Percentiles rank a stretch among this genome's conserved stretches.
These are phyloP conservation scores for Phrynosoma blainvillii DNA, from an alignment of 2,113 vertebrate genomes.

Conservation along the genomic window DNA sequence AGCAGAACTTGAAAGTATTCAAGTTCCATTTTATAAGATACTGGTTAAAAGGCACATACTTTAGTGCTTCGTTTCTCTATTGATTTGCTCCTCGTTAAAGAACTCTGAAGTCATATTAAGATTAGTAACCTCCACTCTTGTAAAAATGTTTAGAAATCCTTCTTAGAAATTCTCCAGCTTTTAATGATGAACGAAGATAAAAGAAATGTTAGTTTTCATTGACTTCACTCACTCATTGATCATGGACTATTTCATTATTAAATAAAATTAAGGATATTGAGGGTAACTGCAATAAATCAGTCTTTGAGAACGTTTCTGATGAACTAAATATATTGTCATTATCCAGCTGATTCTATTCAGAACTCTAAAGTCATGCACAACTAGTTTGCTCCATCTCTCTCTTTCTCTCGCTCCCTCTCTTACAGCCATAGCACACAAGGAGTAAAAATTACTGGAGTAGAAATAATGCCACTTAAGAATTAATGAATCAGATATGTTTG, in stretches of 20 bases:
- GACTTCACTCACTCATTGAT: slow-evolving; percentile 61
- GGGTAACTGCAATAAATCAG: slow-evolving; percentile 52
- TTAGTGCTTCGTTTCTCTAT: slow-evolving; percentile 65
- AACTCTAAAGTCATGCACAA: slow-evolving; percentile 17
- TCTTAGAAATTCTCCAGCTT: slow-evolving; percentile 62
- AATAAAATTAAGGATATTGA: slow-evolving; percentile 61
- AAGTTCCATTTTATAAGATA: slow-evolving; percentile 55
- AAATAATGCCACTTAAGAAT: slow-evolving; percentile 77
- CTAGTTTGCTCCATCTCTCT: slow-evolving; percentile 9
- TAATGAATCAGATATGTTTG: slow-evolving; percentile 78
- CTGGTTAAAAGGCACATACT: slow-evolving; percentile 62
- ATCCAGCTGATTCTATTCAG: slow-evolving; percentile 43
- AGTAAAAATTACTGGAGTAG: slow-evolving; percentile 68
- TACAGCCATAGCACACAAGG: slow-evolving; percentile 45
- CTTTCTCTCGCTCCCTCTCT: background rate
- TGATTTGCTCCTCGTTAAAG: slow-evolving; percentile 66
- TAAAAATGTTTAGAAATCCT: slow-evolving; percentile 69
- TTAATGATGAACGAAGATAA: slow-evolving; percentile 65
- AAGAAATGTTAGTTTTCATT: slow-evolving; percentile 41
- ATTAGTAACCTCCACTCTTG: slow-evolving; percentile 67
- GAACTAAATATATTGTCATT: slow-evolving; percentile 49
- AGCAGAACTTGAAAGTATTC: too few relatives aligned
- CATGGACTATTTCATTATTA: slow-evolving; percentile 57
- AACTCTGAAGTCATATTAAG: slow-evolving; percentile 59
- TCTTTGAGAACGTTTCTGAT: slow-evolving; percentile 43